Evolutionary conservation across 2,888 invertebrate species (phyloP).

Genomic region (Isotomurus palustris): DNA sequence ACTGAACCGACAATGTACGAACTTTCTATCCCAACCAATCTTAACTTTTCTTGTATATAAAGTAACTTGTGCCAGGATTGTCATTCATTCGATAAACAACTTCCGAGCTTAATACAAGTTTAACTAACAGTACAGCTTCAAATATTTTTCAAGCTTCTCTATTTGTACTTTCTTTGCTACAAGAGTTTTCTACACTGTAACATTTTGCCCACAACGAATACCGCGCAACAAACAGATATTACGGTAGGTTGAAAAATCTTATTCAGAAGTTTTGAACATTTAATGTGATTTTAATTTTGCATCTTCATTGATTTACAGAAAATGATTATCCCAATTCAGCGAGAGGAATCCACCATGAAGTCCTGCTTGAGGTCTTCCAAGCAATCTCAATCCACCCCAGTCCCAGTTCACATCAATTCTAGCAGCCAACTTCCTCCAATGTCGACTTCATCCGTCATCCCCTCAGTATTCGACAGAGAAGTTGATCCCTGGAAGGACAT

Average conservation of each 20-base stretch:
- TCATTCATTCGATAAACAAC: no score
- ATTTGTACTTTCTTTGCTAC: neutral
- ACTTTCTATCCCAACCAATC: no score
- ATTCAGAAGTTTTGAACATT: no score
- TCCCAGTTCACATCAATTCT: no score
- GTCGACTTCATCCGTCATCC: neutral
- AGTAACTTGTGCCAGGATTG: no score
- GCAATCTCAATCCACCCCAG: neutral
- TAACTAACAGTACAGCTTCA: neutral
- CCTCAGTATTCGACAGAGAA: neutral
- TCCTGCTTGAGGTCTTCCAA: neutral
- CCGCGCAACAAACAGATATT: no score
- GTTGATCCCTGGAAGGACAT: neutral
- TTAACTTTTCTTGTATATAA: no score
- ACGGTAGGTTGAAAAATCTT: no score
- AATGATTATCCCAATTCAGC: conserved; percentile 27
- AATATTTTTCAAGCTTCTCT: neutral
- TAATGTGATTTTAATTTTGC: neutral
- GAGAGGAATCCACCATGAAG: conserved; percentile 9
- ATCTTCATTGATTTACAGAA: neutral
- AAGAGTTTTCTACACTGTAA: neutral
- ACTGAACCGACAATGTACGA: no score
- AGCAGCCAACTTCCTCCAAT: neutral
- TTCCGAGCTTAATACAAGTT: no score
- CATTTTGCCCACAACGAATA: neutral